A percentile compares a stretch with the other conserved stretches of the same genome.
Conservation (phyloP, 2,797 vertebrate genomes). For the Leucoraja ocellata region DNA sequence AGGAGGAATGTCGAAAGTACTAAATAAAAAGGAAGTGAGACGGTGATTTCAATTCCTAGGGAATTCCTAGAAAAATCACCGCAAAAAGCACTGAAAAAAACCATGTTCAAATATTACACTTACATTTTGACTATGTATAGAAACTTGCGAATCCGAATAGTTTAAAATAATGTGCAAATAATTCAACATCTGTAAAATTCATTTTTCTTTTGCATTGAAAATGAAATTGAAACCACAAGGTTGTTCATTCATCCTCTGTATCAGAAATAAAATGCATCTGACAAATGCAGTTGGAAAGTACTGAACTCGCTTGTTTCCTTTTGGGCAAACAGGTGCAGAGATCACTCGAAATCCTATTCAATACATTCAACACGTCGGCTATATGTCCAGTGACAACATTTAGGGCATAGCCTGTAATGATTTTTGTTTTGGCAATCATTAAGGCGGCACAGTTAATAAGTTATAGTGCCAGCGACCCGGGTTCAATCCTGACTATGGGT, state of each 20-base stretch:
- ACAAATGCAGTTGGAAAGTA: neutral
- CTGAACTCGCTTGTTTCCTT: too few species aligned
- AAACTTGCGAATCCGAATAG: neutral
- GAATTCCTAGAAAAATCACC: neutral
- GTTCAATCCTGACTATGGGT: too few species aligned
- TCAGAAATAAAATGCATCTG: conserved; percentile 8
- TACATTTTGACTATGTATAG: neutral
- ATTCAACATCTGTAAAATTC: conserved; percentile 19
- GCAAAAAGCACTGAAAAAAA: neutral
- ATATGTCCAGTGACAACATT: neutral
- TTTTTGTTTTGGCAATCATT: too few species aligned
- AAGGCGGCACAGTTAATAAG: too few species aligned
- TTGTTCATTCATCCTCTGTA: neutral
- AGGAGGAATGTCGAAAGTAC: neutral
- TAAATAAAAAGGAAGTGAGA: neutral
- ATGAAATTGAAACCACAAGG: neutral
- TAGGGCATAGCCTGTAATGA: neutral
- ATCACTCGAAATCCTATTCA: neutral
- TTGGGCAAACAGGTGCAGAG: neutral
- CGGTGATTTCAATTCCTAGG: neutral
- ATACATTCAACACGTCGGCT: neutral
- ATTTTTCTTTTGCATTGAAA: neutral
- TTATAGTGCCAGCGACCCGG: too few species aligned
- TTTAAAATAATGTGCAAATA: conserved; percentile 20
- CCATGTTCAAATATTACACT: neutral